Percentiles rank a stretch among this genome's conserved stretches.
Evolutionary conservation across 2,888 invertebrate genomes (phyloP).

Genomic region (Halictus quadricinctus): DNA sequence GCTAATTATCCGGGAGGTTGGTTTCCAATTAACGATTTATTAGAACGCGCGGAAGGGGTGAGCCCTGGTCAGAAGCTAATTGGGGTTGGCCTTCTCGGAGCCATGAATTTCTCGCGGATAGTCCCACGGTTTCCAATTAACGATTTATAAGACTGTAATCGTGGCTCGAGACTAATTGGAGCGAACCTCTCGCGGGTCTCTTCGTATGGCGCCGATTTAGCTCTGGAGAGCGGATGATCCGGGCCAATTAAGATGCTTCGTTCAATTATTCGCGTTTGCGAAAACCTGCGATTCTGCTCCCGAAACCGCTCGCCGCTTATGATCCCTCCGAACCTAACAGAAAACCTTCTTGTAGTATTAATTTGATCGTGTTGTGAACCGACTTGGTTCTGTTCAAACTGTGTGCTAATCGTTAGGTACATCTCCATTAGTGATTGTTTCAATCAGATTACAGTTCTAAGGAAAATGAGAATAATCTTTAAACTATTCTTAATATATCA

Average conservation of each 20-base stretch:
- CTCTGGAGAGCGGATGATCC: conserved; percentile 2
- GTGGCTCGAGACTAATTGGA: conserved; percentile 52
- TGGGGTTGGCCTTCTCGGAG: conserved; percentile 47
- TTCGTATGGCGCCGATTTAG: conserved; percentile 18
- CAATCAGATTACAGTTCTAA: too few species aligned
- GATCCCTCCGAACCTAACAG: neutral
- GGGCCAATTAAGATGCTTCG: conserved; percentile 18
- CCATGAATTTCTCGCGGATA: conserved; percentile 57
- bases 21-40: conserved; percentile 72
- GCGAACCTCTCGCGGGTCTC: conserved; percentile 22
- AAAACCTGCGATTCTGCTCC: neutral
- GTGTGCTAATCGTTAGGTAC: too few species aligned
- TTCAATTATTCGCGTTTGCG: conserved; percentile 17
- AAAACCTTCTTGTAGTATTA: neutral
- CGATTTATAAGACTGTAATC: conserved; percentile 61
- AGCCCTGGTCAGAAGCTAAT: conserved; percentile 61
- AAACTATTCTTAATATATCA: too few species aligned
- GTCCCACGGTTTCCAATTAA: conserved; percentile 63
- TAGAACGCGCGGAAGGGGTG: conserved; percentile 41
- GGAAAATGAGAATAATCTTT: too few species aligned
- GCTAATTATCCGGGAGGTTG: conserved; percentile 62
- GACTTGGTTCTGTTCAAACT: neutral
- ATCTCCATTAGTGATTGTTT: too few species aligned
- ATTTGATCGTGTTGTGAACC: neutral
- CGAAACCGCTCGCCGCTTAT: neutral